Evolutionary conservation across 2,113 vertebrate genomes (phyloP).

Genomic region (Peromyscus californicus): DNA sequence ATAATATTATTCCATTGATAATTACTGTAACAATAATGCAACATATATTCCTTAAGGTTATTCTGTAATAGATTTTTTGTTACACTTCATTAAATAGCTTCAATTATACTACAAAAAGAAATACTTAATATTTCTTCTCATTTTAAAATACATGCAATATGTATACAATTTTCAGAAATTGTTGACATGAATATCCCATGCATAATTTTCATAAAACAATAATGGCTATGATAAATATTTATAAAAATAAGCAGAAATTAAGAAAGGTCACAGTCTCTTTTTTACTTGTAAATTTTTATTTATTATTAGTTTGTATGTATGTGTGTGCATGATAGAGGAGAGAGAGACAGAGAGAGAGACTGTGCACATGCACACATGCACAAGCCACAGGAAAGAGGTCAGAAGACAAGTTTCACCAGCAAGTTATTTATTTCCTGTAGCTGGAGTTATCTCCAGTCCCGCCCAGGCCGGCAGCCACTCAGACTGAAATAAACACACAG

Average conservation of each 20-base stretch:
- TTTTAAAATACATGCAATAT: not conserved
- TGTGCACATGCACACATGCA: not conserved
- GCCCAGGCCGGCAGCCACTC: too few species aligned
- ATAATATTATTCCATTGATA: not conserved
- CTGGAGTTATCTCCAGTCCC: too few species aligned
- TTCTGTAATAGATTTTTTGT: constrained; percentile 29
- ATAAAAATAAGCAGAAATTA: not conserved
- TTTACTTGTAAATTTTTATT: not conserved
- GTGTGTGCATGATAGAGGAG: not conserved
- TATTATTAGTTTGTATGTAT: not conserved
- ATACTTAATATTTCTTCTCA: constrained; percentile 25
- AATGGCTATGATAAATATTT: not conserved
- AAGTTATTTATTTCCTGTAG: not conserved
- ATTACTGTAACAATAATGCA: constrained; percentile 30
- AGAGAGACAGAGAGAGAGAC: not conserved
- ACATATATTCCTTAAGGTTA: not conserved
- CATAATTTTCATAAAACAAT: not conserved
- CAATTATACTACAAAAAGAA: not conserved
- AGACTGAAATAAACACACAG: too few species aligned
- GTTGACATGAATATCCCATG: not conserved
- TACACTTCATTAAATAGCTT: constrained; percentile 13
- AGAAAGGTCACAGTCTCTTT: not conserved
- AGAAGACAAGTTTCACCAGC: not conserved
- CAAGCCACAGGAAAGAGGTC: not conserved
- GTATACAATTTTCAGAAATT: not conserved